Percentiles rank a stretch among this genome's conserved stretches.
Conservation (phyloP, 1,140 invertebrate genomes). For the Bursaphelenchus mucronatus region DNA sequence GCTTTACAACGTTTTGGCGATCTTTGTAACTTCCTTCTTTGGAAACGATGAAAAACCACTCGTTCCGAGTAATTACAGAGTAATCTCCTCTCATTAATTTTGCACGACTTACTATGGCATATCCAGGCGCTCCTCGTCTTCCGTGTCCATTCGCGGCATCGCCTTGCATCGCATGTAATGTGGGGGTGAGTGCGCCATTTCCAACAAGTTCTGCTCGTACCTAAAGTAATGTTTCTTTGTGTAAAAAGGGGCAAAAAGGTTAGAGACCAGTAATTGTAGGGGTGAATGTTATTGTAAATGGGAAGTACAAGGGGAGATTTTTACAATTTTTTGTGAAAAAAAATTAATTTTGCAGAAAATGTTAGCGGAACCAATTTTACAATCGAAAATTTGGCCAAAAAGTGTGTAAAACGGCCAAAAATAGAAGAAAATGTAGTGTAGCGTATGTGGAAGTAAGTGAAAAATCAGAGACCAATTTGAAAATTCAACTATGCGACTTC, state of each 20-base stretch:
- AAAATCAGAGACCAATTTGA: too few species aligned
- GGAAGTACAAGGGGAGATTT: constrained; percentile 21
- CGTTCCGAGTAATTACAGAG: background rate
- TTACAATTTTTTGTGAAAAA: constrained; percentile 23
- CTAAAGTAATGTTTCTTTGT: constrained; percentile 36
- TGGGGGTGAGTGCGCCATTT: constrained; percentile 35
- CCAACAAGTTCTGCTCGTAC: constrained; percentile 56
- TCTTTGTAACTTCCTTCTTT: too few species aligned
- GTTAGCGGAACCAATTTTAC: background rate
- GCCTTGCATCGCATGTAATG: constrained; percentile 55
- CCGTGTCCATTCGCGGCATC: constrained; percentile 48
- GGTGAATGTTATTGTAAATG: background rate
- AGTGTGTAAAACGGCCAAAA: background rate
- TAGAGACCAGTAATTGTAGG: constrained; percentile 15
- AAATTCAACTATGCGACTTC: too few species aligned
- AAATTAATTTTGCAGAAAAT: background rate
- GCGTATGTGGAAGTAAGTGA: too few species aligned
- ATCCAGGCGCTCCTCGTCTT: constrained; percentile 41
- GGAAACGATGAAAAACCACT: background rate
- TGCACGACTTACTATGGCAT: constrained; percentile 13
- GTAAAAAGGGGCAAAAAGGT: constrained; percentile 3
- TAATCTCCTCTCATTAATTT: constrained; percentile 20
- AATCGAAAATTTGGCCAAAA: too few species aligned
- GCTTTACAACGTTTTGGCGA: too few species aligned
- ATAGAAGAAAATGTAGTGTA: too few species aligned